Percentiles rank a stretch among this genome's conserved stretches.
Evolutionary conservation across 2,888 invertebrate species (phyloP).

Genomic region (Noctua comes): DNA sequence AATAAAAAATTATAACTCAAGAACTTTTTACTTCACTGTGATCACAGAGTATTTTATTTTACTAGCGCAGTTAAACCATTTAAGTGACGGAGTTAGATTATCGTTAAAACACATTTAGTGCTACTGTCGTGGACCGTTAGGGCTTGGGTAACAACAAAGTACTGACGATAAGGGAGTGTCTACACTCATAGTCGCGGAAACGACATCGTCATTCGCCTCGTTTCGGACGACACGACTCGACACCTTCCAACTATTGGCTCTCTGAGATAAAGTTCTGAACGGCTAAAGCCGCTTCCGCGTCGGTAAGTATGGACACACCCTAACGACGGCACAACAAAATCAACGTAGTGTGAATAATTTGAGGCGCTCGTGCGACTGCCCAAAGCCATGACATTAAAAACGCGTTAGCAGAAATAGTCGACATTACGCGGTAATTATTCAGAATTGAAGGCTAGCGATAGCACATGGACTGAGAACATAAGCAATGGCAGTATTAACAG

Average conservation of each 20-base stretch:
- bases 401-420: constrained; percentile 34
- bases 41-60: constrained; percentile 12
- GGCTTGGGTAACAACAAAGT: constrained; percentile 28
- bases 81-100: constrained; percentile 13
- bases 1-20: background rate
- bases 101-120: constrained; percentile 43
- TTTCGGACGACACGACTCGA: background rate
- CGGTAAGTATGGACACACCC: background rate
- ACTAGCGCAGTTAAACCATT: constrained; percentile 28
- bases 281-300: background rate
- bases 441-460: constrained; percentile 5
- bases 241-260: background rate
- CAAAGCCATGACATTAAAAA: constrained; percentile 46
- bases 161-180: constrained; percentile 15
- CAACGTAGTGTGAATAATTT: constrained; percentile 44
- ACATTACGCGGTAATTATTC: constrained; percentile 6
- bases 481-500: background rate
- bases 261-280: background rate
- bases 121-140: constrained; percentile 19
- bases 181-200: background rate
- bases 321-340: constrained; percentile 28
- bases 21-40: background rate
- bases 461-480: background rate
- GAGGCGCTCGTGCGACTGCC: constrained; percentile 18
- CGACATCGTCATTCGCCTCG: background rate